Base-by-base conservation (phyloP, 2,888 invertebrate species). In the Lysandra coridon region DNA sequence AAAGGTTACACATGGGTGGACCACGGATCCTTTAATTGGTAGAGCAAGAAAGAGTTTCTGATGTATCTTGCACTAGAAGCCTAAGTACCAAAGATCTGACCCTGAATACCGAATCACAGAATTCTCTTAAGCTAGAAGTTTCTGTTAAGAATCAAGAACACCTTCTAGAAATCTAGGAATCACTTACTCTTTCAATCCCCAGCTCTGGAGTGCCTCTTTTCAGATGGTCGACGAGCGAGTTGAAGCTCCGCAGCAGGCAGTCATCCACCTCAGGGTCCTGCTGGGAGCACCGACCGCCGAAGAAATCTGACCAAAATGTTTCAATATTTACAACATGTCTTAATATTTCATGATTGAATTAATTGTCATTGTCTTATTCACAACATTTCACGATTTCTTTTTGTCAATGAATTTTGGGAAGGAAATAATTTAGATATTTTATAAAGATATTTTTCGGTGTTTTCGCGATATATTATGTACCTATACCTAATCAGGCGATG, bases 191-290 rank as follows among this genome's bases (percentile, higher is more conserved):
- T 85, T 95, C 95, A 76, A 97, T 95, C 74, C 96, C 96, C 64
- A 97, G 89, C 87, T 97, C 97, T 0, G 97, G 97, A 82, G 97
- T 96, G 83, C 98, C 98, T 81, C 96, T 92, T 81, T 96, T 96
- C 85, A 98, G 95, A 85, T 96, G 96, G 79, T 96, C 96, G 7
- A 97, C 95, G 80, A 98, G 95, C 79, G 95, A 95, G 88, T 98
- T 98, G 83, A 97, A 97, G 80, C 97, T 96, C 82, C 96, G 96
- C 78, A 96, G 95, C 69, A 98, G 91, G 84, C 98, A 98, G 23
- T 95, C 94, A 86, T 98, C 97, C 12, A 98, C 95, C 79, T 96
- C 93, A 2, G 96, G 96, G 86, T 97, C 97, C 81, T 92, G 92
- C 83, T 94, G 95, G n/a, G 96, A 96, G 86, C 98, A 98, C 82